phyloP scores from a whole-genome alignment of 2,888 invertebrate genomes.

The Habroteleia sp. region DNA sequence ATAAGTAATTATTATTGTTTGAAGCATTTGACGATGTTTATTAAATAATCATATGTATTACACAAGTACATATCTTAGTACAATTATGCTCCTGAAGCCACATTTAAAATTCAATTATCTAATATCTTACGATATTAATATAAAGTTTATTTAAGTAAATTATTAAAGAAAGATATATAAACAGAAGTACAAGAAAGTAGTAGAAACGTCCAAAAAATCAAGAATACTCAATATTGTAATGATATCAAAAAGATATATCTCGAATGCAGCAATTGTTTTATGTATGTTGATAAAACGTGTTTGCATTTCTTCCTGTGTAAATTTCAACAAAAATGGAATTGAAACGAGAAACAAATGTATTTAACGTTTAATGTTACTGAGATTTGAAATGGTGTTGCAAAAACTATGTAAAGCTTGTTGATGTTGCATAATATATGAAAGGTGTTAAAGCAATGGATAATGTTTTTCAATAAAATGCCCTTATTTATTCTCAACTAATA shows the following conservation, averaged over 20 bases:
- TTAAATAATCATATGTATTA: neutral
- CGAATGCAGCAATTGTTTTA: conserved; percentile 6
- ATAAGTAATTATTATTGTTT: conserved; percentile 8
- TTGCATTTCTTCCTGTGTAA: conserved; percentile 3
- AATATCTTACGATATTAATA: conserved; percentile 1
- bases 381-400: conserved; percentile 37
- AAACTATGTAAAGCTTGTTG: conserved; percentile 31
- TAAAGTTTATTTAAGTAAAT: conserved; percentile 6
- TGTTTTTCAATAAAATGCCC: neutral
- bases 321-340: conserved; percentile 10
- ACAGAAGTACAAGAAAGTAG: conserved; percentile 32
- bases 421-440: conserved; percentile 50
- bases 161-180: neutral
- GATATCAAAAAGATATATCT: neutral
- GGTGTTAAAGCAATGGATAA: conserved; percentile 22
- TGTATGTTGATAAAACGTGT: conserved; percentile 1
- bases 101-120: conserved; percentile 35
- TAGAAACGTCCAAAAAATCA: conserved; percentile 32
- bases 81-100: conserved; percentile 52
- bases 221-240: conserved; percentile 13
- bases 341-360: conserved; percentile 28
- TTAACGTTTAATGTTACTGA: conserved; percentile 32
- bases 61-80: conserved; percentile 35
- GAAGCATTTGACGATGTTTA: too few species aligned
- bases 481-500: neutral